Base-by-base conservation (phyloP, 2,888 invertebrate genomes). In the Dolomedes plantarius region DNA sequence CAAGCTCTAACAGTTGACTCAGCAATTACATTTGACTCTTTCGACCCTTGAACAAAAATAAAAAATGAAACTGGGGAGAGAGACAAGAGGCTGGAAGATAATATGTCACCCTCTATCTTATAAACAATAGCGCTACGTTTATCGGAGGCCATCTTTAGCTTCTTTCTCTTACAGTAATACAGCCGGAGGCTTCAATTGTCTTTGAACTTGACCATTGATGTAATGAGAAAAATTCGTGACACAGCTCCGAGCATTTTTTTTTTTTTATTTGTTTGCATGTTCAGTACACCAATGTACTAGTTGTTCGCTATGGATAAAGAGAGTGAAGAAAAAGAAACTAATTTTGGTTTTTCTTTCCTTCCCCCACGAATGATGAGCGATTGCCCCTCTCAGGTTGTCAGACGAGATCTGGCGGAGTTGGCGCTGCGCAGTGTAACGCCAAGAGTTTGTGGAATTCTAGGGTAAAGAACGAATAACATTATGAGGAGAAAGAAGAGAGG, bases 141-240 rank as follows among this genome's bases (percentile, higher is more conserved):
- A 56, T 56, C 56, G 23, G 46, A 36, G 11, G 23, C 56, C 23
- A 56, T 56, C 56, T 56, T 56, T 46, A 1, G 23, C 19, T 2
- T 23, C 23, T 19, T 56, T 56, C 56, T 23, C 46, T 46, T 2
- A 6, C 46, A 23, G 23, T 23, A 56, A 56, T 23, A 56, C 56
- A 56, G 56, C 76, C 68, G 29, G 32, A 50, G 73, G 83, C 83
- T 19, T 28, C 76, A 13, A 83, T 77, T 77, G 83, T 77, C 73
- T 72, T 67, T 76, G 83, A 72, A 50, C 76, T 67, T 72, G 67
- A 77, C 77, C 83, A 83, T 83, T 73, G 36, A 39, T 46, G 77
- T 77, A 83, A 83, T 83, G 83, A 67, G 72, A 73, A 73, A 83
- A 77, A 67, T 36, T 50, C 83, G 83, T 83, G 83, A 76, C 50